phyloP scores from a whole-genome alignment of 2,113 vertebrate species.

The Silurus meridionalis region DNA sequence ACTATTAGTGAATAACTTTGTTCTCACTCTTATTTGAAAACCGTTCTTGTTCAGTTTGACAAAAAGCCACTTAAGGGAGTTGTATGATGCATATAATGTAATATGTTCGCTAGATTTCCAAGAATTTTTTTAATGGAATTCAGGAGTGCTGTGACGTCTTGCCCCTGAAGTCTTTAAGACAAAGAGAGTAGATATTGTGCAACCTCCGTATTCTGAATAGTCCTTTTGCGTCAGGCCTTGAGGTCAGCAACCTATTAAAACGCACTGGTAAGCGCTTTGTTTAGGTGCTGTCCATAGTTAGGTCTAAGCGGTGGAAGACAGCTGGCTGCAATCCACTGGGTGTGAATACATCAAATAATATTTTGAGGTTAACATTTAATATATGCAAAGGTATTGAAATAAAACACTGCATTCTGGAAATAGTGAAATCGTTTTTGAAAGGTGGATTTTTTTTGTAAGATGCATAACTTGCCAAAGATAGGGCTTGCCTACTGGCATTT shows the following conservation, averaged over 20 bases:
- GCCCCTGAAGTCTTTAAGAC: conserved; percentile 4
- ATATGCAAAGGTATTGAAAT: not conserved
- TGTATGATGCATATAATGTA: conserved; percentile 4
- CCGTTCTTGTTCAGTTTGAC: not conserved
- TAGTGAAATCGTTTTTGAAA: not conserved
- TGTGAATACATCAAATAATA: not conserved
- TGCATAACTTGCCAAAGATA: not conserved
- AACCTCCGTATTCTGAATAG: conserved; percentile 27
- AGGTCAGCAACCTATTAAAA: conserved; percentile 36
- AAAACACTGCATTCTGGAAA: not conserved
- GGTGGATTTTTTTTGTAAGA: not conserved
- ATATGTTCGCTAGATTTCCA: conserved; percentile 6
- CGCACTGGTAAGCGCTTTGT: conserved; percentile 31
- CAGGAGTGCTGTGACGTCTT: not conserved
- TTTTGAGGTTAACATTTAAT: not conserved
- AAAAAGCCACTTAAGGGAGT: not conserved
- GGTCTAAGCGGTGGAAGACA: conserved; percentile 32
- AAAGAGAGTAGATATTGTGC: conserved; percentile 13
- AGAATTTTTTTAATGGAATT: not conserved
- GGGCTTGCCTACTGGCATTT: not conserved
- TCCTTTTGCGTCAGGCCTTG: conserved; percentile 1
- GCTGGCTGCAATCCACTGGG: conserved; percentile 14
- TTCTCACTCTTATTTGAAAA: not conserved
- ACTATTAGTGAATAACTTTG: not conserved
- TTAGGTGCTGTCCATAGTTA: conserved; percentile 35